Percentiles rank a stretch among this genome's conserved stretches.
Evolutionary conservation across 1,140 invertebrate genomes (phyloP).

Genomic region (Nephila pilipes): DNA sequence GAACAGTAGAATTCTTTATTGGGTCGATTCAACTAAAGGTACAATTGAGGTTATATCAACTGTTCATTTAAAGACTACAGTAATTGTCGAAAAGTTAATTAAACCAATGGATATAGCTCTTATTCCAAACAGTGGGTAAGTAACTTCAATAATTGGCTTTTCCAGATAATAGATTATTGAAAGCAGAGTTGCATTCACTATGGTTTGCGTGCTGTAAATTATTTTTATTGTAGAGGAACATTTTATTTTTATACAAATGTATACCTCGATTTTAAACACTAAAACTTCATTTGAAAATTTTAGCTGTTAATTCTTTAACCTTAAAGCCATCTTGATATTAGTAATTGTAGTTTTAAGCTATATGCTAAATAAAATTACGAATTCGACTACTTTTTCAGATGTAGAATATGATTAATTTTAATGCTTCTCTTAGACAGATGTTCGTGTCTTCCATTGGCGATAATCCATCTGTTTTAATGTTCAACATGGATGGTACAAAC

Average conservation of each 20-base stretch:
- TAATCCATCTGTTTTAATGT: slow-evolving; percentile 57
- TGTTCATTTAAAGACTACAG: slow-evolving; percentile 80
- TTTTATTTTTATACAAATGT: too few relatives aligned
- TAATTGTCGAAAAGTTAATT: slow-evolving; percentile 71
- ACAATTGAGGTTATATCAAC: slow-evolving; percentile 81
- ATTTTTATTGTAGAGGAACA: too few relatives aligned
- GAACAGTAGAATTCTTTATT: slow-evolving; percentile 83
- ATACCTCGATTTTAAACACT: too few relatives aligned
- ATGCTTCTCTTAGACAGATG: slow-evolving; percentile 53
- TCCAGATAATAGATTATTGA: too few relatives aligned
- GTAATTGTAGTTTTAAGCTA: too few relatives aligned
- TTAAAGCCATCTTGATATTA: too few relatives aligned
- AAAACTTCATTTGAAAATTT: too few relatives aligned
- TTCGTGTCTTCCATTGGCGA: slow-evolving; percentile 75
- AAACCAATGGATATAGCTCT: slow-evolving; percentile 77
- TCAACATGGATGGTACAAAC: slow-evolving; percentile 78
- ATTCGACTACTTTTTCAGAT: not conserved
- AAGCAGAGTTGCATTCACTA: too few relatives aligned
- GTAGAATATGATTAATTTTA: not conserved
- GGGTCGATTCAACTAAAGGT: slow-evolving; percentile 81
- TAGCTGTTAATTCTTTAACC: too few relatives aligned
- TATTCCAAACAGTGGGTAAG: slow-evolving; percentile 64
- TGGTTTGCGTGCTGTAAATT: too few relatives aligned
- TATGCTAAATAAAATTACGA: too few relatives aligned
- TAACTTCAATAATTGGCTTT: too few relatives aligned